Percentiles rank a stretch among this genome's conserved stretches.
These are phyloP conservation scores for Propithecus coquereli DNA, from an alignment of 2,113 vertebrate genomes.

Conservation along the genomic window DNA sequence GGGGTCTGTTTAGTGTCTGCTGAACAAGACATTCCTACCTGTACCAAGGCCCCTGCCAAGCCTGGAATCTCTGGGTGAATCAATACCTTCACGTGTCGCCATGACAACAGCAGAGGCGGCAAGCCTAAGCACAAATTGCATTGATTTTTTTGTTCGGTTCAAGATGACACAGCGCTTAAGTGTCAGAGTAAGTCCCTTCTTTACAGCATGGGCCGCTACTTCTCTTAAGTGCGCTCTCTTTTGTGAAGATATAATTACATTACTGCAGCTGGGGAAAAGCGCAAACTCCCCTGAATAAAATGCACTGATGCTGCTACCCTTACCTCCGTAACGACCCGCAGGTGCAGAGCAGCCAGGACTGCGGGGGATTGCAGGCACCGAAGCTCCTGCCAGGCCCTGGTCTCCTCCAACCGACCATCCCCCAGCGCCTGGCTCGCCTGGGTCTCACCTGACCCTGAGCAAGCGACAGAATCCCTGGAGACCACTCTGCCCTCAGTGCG, in stretches of 20 bases:
- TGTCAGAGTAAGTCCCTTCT: slow-evolving; percentile 59
- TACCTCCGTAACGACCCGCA: background rate
- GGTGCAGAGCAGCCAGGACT: too few relatives aligned
- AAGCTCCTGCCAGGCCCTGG: rapidly evolving
- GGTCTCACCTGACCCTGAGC: background rate
- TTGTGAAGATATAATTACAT: background rate
- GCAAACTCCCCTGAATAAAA: background rate
- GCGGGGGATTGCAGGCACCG: background rate
- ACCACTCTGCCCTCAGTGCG: rapidly evolving
- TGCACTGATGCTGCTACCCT: rapidly evolving
- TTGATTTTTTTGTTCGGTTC: slow-evolving; percentile 76
- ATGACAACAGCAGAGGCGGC: slow-evolving; percentile 80
- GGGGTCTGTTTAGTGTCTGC: slow-evolving; percentile 61
- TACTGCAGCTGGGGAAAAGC: background rate
- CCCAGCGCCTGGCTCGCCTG: background rate
- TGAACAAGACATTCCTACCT: slow-evolving; percentile 70
- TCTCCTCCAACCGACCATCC: background rate
- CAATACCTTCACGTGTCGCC: slow-evolving; percentile 76
- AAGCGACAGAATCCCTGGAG: background rate
- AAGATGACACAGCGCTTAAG: slow-evolving; percentile 66
- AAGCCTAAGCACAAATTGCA: slow-evolving; percentile 73
- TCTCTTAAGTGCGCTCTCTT: background rate
- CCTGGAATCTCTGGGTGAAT: slow-evolving; percentile 74
- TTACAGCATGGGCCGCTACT: background rate
- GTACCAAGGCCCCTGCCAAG: slow-evolving; percentile 66